These are phyloP conservation scores for Rhinatrema bivittatum DNA, from an alignment of 2,797 vertebrate species.

Conservation along the genomic window DNA sequence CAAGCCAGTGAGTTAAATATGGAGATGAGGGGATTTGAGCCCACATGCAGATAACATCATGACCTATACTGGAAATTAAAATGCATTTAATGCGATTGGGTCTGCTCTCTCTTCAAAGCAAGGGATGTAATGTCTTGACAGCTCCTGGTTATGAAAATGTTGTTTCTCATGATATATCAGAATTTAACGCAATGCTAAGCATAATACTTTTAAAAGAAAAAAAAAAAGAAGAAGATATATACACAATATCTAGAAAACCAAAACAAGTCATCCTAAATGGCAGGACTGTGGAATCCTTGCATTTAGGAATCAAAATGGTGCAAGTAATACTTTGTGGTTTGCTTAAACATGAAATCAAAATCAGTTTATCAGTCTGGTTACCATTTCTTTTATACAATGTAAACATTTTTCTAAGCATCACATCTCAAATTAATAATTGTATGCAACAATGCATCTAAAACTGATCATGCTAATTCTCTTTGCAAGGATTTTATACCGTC, in stretches of 20 bases:
- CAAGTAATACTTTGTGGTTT: conserved; percentile 13
- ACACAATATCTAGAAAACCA: conserved; percentile 6
- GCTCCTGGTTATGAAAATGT: conserved; percentile 43
- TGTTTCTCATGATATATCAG: conserved; percentile 34
- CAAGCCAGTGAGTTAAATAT: conserved; percentile 33
- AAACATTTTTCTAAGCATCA: too few relatives aligned
- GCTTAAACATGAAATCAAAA: conserved; percentile 7
- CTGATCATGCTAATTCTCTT: too few relatives aligned
- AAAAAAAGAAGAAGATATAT: conserved; percentile 9
- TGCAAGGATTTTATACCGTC: too few relatives aligned
- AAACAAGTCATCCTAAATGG: conserved; percentile 9
- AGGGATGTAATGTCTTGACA: conserved; percentile 43
- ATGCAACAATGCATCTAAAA: too few relatives aligned
- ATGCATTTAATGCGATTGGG: conserved; percentile 38
- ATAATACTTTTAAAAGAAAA: conserved; percentile 26
- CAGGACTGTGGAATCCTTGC: conserved; percentile 19
- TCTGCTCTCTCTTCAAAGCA: conserved; percentile 41
- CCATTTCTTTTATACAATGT: too few relatives aligned
- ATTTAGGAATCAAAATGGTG: conserved; percentile 18
- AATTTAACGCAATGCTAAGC: conserved; percentile 30
- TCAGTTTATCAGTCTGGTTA: conserved; percentile 4
- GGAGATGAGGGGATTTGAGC: conserved; percentile 16
- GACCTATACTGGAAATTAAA: conserved; percentile 42
- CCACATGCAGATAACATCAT: conserved; percentile 38
- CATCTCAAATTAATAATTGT: too few relatives aligned